These are phyloP conservation scores for Saguinus midas DNA, from an alignment of 2,113 vertebrate species.

Conservation along the genomic window DNA sequence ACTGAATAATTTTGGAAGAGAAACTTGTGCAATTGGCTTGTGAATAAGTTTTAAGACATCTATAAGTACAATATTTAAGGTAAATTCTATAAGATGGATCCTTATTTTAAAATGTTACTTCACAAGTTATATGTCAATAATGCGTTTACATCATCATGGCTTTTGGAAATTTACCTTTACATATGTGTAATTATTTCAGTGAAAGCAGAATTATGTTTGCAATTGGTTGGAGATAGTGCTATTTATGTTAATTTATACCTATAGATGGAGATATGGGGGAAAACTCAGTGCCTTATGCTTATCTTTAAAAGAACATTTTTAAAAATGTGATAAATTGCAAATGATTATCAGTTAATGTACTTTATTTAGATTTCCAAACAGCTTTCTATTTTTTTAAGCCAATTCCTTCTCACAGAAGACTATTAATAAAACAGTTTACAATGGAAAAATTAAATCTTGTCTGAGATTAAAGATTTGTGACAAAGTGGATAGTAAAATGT, in stretches of 20 bases:
- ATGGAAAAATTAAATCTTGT: constrained; percentile 44
- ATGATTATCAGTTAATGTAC: neutral
- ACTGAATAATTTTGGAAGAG: neutral
- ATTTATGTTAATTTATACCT: neutral
- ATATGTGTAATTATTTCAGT: neutral
- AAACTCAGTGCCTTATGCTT: neutral
- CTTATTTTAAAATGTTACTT: neutral
- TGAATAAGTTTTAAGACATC: neutral
- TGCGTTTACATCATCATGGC: neutral
- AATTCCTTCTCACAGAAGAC: neutral
- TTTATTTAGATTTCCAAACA: constrained; percentile 46
- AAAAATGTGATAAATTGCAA: neutral
- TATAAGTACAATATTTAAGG: neutral
- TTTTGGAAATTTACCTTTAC: neutral
- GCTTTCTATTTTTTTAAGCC: neutral
- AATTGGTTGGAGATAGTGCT: neutral
- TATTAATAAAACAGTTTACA: constrained; percentile 47
- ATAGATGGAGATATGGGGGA: neutral
- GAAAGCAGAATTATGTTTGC: neutral
- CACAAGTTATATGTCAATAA: neutral
- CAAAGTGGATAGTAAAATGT: constrained; percentile 20
- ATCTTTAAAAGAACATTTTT: neutral
- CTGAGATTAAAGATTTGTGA: constrained; percentile 44
- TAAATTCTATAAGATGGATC: neutral
- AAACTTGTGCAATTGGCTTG: neutral